These are phyloP conservation scores for Drosophila mulleri DNA, from an alignment of 2,888 invertebrate genomes.

Conservation along the genomic window DNA sequence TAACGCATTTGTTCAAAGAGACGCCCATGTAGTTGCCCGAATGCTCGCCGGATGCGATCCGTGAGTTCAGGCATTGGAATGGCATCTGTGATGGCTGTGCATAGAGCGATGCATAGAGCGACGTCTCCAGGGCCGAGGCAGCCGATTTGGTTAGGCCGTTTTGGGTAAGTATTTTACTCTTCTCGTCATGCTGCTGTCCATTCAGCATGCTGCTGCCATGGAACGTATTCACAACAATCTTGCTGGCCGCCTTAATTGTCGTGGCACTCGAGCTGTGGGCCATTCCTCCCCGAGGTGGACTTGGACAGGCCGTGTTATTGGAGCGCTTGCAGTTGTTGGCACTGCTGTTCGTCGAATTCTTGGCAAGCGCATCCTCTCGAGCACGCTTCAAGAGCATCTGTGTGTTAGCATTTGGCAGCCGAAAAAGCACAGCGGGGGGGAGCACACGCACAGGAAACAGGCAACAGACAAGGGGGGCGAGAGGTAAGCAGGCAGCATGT, in stretches of 20 bases:
- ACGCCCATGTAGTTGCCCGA: constrained; percentile 66
- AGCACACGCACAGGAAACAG: constrained; percentile 11
- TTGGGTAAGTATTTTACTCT: constrained; percentile 78
- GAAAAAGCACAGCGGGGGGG: constrained; percentile 48
- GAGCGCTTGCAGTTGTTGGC: constrained; percentile 53
- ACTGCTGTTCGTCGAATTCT: constrained; percentile 45
- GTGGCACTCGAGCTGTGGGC: constrained; percentile 51
- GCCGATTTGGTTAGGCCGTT: constrained; percentile 81
- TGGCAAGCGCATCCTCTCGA: constrained; percentile 77
- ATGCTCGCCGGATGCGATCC: constrained; percentile 57
- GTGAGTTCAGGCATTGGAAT: constrained; percentile 33
- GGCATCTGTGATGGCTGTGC: constrained; percentile 61
- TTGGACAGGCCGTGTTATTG: constrained; percentile 24
- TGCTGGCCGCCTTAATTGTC: constrained; percentile 68
- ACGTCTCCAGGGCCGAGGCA: constrained; percentile 79
- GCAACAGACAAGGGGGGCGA: constrained; percentile 4
- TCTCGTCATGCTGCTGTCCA: constrained; percentile 79
- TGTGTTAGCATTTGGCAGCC: constrained; percentile 52
- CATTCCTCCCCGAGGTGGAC: constrained; percentile 33
- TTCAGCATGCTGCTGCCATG: constrained; percentile 83
- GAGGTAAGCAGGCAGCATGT: neutral
- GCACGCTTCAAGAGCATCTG: constrained; percentile 84
- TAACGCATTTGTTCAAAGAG: constrained; percentile 59
- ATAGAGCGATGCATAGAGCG: constrained; percentile 80
- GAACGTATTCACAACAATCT: constrained; percentile 84